Percentiles rank a stretch among this genome's conserved stretches.
phyloP scores from a whole-genome alignment of 2,113 vertebrate genomes.

The Toxotes chatareus region DNA sequence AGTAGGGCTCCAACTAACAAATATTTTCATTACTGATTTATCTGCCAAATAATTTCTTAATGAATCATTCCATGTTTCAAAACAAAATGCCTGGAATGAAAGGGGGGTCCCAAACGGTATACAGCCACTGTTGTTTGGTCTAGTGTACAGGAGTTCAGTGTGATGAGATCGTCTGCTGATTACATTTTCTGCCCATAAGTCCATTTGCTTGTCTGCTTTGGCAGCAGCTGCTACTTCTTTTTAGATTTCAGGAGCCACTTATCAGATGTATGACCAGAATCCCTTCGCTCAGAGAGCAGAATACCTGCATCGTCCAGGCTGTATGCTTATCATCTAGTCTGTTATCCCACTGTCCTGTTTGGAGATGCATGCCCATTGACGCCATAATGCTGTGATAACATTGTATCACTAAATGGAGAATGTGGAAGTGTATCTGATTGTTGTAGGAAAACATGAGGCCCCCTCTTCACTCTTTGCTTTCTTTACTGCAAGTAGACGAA shows the following conservation, averaged over 20 bases:
- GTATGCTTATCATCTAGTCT: slow-evolving; percentile 20
- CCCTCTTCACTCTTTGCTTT: background rate
- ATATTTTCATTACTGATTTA: background rate
- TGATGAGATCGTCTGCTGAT: background rate
- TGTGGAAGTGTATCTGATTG: background rate
- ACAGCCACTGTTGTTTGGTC: background rate
- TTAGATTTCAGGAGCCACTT: background rate
- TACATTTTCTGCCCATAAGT: background rate
- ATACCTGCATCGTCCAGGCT: slow-evolving; percentile 36
- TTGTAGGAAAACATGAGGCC: background rate
- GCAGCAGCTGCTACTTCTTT: background rate
- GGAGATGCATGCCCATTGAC: slow-evolving; percentile 1
- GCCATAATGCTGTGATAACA: slow-evolving; percentile 2
- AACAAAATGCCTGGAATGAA: background rate
- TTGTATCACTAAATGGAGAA: background rate
- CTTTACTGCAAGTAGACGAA: background rate
- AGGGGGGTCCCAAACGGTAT: background rate
- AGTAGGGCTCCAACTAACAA: too few relatives aligned
- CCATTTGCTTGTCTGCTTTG: background rate
- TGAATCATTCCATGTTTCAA: background rate
- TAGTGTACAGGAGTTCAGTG: background rate
- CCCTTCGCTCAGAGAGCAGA: slow-evolving; percentile 6
- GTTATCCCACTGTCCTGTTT: slow-evolving; percentile 13
- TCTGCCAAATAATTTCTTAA: too few relatives aligned
- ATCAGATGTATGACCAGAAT: slow-evolving; percentile 18